A percentile compares a stretch with the other conserved stretches of the same genome.
These are phyloP conservation scores for Helogale parvula DNA, from an alignment of 2,113 vertebrate genomes.

Conservation along the genomic window DNA sequence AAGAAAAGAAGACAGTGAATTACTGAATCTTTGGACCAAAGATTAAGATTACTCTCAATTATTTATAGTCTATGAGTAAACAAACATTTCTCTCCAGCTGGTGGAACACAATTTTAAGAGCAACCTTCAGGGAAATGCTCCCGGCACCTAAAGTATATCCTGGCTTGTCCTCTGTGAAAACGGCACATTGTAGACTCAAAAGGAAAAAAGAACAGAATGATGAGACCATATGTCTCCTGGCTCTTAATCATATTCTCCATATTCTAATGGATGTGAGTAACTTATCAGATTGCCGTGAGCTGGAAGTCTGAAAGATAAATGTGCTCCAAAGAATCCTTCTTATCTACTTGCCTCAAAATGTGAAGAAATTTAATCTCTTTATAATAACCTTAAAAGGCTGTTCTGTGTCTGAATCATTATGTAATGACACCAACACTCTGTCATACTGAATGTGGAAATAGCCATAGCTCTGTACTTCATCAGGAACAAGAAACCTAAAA, in stretches of 20 bases:
- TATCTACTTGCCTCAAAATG: neutral
- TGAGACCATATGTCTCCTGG: neutral
- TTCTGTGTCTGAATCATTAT: constrained; percentile 51
- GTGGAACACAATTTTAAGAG: constrained; percentile 40
- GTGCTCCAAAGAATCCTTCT: neutral
- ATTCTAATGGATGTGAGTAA: constrained; percentile 6
- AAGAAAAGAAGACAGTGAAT: constrained; percentile 16
- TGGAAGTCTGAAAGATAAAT: constrained; percentile 20
- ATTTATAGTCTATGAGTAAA: constrained; percentile 4
- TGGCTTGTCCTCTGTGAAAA: neutral
- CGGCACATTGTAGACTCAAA: neutral
- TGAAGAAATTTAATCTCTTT: constrained; percentile 41
- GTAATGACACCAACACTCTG: constrained; percentile 15
- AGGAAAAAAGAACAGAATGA: neutral
- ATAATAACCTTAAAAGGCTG: constrained; percentile 30
- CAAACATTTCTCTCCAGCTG: neutral
- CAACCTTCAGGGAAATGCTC: neutral
- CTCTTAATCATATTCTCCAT: neutral
- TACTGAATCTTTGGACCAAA: neutral
- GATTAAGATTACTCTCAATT: neutral
- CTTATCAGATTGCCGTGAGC: constrained; percentile 44
- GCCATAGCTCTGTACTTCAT: neutral
- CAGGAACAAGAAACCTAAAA: constrained; percentile 39
- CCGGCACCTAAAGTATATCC: neutral
- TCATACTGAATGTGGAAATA: constrained; percentile 39